Evolutionary conservation across 2,888 invertebrate genomes (phyloP).

Genomic region (Octodonta nipae): DNA sequence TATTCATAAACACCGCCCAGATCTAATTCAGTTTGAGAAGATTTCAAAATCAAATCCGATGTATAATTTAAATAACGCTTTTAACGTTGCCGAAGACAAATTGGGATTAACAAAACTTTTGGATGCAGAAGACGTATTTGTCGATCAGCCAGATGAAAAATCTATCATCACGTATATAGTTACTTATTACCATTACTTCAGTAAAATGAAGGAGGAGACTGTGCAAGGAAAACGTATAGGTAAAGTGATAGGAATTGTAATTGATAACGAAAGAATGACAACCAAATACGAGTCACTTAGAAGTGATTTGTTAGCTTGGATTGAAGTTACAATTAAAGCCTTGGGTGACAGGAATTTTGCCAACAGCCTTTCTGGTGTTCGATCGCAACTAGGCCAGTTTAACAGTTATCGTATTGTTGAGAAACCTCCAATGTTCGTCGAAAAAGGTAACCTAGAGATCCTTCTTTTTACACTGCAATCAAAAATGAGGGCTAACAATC

Average conservation of each 20-base stretch:
- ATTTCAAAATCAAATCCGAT: constrained; percentile 90
- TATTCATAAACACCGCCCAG: constrained; percentile 89
- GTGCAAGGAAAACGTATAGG: constrained; percentile 97
- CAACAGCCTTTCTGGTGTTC: constrained; percentile 90
- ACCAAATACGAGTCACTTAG: constrained; percentile 93
- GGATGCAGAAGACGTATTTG: constrained; percentile 96
- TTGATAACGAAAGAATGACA: constrained; percentile 97
- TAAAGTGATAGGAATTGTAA: constrained; percentile 95
- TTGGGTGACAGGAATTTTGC: constrained; percentile 91
- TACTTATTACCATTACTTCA: constrained; percentile 99
- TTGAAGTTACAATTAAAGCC: constrained; percentile 84
- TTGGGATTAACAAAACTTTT: constrained; percentile 88
- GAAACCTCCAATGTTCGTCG: constrained; percentile 96
- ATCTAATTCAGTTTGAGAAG: constrained; percentile 86
- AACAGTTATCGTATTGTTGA: constrained; percentile 95
- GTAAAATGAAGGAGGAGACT: constrained; percentile 98
- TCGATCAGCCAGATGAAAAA: constrained; percentile 98
- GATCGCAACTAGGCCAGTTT: constrained; percentile 88
- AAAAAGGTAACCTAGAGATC: constrained; percentile 97
- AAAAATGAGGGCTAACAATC: constrained; percentile 97
- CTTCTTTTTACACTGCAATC: constrained; percentile 93
- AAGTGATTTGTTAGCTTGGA: constrained; percentile 90
- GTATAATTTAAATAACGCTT: constrained; percentile 93
- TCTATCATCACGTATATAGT: constrained; percentile 99
- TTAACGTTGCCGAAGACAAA: constrained; percentile 95